Conservation (phyloP, 2,797 vertebrate species). For the Margarornis squamiger region DNA sequence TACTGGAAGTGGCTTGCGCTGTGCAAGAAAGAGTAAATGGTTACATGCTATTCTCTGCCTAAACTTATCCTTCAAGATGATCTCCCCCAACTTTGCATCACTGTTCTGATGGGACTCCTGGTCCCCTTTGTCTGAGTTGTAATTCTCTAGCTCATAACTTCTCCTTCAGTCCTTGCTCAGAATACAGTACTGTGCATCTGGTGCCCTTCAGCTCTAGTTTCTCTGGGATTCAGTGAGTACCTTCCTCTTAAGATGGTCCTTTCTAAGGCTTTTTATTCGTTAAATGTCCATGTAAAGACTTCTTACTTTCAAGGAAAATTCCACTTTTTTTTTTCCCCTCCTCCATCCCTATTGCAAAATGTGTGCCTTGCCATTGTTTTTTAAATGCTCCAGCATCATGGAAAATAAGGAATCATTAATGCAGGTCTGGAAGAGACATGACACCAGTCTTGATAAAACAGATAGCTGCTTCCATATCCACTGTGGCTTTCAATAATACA, state of each 20-base stretch:
- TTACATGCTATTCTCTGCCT: not conserved
- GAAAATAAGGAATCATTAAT: slow-evolving; percentile 60
- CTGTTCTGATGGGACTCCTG: not conserved
- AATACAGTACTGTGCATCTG: not conserved
- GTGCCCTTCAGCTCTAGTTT: not conserved
- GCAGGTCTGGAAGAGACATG: slow-evolving; percentile 58
- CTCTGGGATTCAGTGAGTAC: not conserved
- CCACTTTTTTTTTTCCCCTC: not conserved
- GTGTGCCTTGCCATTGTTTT: not conserved
- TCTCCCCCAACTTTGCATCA: not conserved
- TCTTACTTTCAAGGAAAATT: not conserved
- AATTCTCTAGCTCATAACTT: not conserved
- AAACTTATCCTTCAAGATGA: not conserved
- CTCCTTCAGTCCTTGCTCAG: not conserved
- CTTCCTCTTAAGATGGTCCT: not conserved
- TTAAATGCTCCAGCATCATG: slow-evolving; percentile 54
- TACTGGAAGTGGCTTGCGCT: not conserved
- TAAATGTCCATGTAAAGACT: not conserved
- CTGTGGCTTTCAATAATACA: slow-evolving; percentile 50
- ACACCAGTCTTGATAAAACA: slow-evolving; percentile 52
- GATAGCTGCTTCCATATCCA: slow-evolving; percentile 43
- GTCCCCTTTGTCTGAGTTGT: not conserved
- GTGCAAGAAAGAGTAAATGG: not conserved
- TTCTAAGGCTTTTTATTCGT: not conserved
- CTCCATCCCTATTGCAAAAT: not conserved